phyloP scores from a whole-genome alignment of 2,113 vertebrate species.

The Rafetus swinhoei region DNA sequence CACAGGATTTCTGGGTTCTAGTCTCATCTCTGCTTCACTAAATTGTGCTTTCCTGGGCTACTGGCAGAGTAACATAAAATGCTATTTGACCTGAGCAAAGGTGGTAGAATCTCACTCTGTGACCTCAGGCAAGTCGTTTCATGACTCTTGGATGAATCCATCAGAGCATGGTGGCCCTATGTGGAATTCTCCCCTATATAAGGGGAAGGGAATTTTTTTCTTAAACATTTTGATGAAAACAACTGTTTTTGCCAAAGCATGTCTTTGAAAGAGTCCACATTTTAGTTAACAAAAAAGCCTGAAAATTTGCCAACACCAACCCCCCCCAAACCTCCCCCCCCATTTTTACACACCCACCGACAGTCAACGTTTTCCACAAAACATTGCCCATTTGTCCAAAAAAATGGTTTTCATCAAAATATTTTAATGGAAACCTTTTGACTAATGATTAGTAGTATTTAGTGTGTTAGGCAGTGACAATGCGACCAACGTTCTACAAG shows the following conservation, averaged over 20 bases:
- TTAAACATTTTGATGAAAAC: not conserved
- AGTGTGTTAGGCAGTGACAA: not conserved
- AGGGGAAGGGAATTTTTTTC: not conserved
- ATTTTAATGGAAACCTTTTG: not conserved
- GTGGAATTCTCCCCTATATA: not conserved
- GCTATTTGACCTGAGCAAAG: not conserved
- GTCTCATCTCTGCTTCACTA: not conserved
- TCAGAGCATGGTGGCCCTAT: not conserved
- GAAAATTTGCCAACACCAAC: not conserved
- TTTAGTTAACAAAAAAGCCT: too few relatives aligned
- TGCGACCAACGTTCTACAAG: not conserved
- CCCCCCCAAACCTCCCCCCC: too few relatives aligned
- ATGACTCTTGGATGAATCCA: too few relatives aligned
- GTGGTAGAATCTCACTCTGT: not conserved
- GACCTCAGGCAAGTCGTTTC: not conserved
- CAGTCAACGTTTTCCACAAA: too few relatives aligned
- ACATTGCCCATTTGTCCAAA: too few relatives aligned
- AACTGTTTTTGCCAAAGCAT: not conserved
- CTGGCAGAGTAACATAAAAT: not conserved
- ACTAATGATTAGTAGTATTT: not conserved
- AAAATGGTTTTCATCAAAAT: not conserved
- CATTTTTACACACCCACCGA: too few relatives aligned
- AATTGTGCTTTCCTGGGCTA: not conserved
- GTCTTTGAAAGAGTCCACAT: too few relatives aligned
- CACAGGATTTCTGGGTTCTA: not conserved